Evolutionary conservation across 2,797 vertebrate species (phyloP).

Genomic region (Carduelis carduelis): DNA sequence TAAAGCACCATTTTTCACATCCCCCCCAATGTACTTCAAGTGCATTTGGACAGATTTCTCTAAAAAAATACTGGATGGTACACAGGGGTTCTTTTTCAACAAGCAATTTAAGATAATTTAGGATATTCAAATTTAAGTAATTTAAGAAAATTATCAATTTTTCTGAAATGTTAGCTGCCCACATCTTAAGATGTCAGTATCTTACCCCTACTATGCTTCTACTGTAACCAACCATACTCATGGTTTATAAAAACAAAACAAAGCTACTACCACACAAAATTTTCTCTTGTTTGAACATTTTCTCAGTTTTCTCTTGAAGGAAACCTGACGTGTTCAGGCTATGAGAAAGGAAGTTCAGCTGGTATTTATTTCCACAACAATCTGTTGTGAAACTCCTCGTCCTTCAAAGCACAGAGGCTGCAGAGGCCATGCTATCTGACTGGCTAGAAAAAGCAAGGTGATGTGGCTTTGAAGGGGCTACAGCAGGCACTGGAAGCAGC

Average conservation of each 20-base stretch:
- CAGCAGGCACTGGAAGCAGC: neutral
- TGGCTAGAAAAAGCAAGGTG: neutral
- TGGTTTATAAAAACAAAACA: neutral
- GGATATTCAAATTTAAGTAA: neutral
- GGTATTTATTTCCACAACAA: neutral
- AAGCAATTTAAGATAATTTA: neutral
- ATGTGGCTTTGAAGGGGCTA: neutral
- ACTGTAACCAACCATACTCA: neutral
- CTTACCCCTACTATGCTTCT: neutral
- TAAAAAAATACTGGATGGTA: neutral
- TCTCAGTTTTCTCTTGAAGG: neutral
- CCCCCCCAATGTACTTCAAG: neutral
- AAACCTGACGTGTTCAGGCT: neutral
- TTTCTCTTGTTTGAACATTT: neutral
- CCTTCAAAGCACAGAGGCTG: rapidly evolving
- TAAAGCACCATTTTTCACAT: neutral
- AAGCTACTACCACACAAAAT: neutral
- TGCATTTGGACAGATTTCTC: neutral
- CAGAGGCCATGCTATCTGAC: no score
- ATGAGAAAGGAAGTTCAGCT: neutral
- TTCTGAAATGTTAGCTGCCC: neutral
- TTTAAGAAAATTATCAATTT: neutral
- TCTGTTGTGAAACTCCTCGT: neutral
- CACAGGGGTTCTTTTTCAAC: rapidly evolving
- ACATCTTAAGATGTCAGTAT: neutral